These are phyloP conservation scores for Saccostrea cuccullata DNA, from an alignment of 1,140 invertebrate species.

Conservation along the genomic window DNA sequence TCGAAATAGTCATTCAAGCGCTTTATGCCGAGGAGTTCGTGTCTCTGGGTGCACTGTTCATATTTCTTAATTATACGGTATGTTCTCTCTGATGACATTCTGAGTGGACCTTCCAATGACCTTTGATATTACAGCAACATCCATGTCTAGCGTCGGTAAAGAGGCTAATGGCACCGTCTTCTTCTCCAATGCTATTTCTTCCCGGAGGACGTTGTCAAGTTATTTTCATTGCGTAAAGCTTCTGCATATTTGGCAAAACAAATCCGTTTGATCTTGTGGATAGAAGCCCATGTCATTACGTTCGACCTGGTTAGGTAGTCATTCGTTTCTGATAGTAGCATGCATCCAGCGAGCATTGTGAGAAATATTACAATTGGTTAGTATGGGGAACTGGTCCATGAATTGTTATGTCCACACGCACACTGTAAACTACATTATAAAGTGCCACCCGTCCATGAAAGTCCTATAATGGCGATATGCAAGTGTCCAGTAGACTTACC, in stretches of 20 bases:
- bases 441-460: background rate
- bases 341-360: background rate
- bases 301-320: background rate
- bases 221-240: background rate
- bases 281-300: background rate
- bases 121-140: conserved; percentile 18
- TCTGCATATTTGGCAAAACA: background rate
- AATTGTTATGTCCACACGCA: background rate
- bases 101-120: background rate
- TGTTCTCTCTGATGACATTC: background rate
- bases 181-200: background rate
- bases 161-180: conserved; percentile 8
- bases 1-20: conserved; percentile 10
- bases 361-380: background rate
- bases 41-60: conserved; percentile 4
- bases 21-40: conserved; percentile 20
- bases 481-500: background rate
- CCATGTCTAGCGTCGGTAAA: conserved; percentile 33
- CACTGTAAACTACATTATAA: background rate
- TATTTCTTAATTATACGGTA: background rate
- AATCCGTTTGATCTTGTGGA: background rate
- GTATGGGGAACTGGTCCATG: background rate
- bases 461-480: background rate
- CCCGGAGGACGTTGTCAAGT: background rate
- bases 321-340: background rate